Conservation (phyloP, 92 coral and sea anemone species). For the Pocillopora meandrina region DNA sequence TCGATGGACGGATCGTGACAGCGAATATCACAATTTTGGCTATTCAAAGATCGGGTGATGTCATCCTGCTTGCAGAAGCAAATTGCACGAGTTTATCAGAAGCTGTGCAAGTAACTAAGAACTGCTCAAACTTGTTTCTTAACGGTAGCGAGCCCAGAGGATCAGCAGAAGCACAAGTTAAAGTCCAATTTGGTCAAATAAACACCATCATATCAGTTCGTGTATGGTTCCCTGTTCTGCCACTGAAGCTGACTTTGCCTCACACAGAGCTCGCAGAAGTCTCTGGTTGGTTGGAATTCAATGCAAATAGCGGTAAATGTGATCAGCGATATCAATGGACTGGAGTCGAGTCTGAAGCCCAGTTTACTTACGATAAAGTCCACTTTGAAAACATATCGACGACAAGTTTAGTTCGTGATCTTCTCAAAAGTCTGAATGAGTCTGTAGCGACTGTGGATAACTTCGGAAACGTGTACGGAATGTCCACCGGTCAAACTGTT, state of each 20-base stretch:
- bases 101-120: conserved; percentile 48
- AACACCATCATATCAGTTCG: conserved; percentile 45
- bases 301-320: conserved; percentile 29
- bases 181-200: conserved; percentile 20
- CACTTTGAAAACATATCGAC: conserved; percentile 40
- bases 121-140: conserved; percentile 54
- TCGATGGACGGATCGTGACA: conserved; percentile 42
- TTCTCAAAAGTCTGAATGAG: conserved; percentile 31
- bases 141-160: conserved; percentile 56
- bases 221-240: conserved; percentile 60
- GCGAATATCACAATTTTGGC: conserved; percentile 35
- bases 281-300: conserved; percentile 49
- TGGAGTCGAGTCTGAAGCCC: conserved; percentile 38
- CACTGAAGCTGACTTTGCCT: conserved; percentile 30
- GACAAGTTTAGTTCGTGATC: conserved; percentile 24
- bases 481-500: conserved; percentile 42
- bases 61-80: conserved; percentile 25
- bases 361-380: conserved; percentile 27
- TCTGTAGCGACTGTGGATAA: conserved; percentile 25
- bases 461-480: conserved; percentile 43
- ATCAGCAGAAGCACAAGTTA: conserved; percentile 35
- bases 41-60: conserved; percentile 52
- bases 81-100: conserved; percentile 50
- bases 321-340: conserved; percentile 63
- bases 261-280: conserved; percentile 50